Evolutionary conservation across 2,888 invertebrate species (phyloP), one percentile per base, ranked within the genome.

Genomic region (Herminia tarsipennalis): DNA sequence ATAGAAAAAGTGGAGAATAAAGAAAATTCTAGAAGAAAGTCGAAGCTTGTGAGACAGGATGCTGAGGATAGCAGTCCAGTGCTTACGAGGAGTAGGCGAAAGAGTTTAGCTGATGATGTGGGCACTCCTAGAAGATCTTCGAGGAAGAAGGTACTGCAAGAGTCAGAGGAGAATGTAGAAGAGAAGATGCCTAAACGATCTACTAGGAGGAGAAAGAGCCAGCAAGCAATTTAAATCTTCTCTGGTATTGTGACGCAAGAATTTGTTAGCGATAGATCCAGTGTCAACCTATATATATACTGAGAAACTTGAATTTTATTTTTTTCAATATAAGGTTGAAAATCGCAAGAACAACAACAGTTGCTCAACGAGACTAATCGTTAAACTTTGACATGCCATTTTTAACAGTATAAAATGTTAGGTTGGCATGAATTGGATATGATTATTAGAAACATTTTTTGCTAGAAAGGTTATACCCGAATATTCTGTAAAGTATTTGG

Each of bases 21-120:
- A 37, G 79, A 78, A 32, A 79, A 78, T 38, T 41, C 60, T 3
- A 74, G 50, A 55, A 70, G 65, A 3, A 78, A 62, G 35, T 45
- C 68, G 0, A 76, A 62, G 29, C 21, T 83, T 1, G 39, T 59
- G 0, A 62, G 83, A 1, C 85, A 86, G 44, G 73, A 83, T 5
- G 83, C 84, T 0, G 78, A 75, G 4, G 69, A 75, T 0, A 42
- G 53, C 5, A 74, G 73, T 24, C 78, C 81, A 0, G 66, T 79
- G 0, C 56, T 74, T 55, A 86, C 86, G 0, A 66, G 86, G 16
- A 81, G 80, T 22, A 70, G 76, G 1, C 67, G 86, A 2, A 81
- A 79, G 64, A 83, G 76, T 39, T 27, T 36, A 2, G 45, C 37
- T 1, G 47, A 41, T 0, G 60, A 67, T 1, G 40, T 6, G 1